A percentile compares a stretch with the other conserved stretches of the same genome.
Evolutionary conservation across 2,113 vertebrate genomes (phyloP).

Genomic region (Paracanthobrama guichenoti): DNA sequence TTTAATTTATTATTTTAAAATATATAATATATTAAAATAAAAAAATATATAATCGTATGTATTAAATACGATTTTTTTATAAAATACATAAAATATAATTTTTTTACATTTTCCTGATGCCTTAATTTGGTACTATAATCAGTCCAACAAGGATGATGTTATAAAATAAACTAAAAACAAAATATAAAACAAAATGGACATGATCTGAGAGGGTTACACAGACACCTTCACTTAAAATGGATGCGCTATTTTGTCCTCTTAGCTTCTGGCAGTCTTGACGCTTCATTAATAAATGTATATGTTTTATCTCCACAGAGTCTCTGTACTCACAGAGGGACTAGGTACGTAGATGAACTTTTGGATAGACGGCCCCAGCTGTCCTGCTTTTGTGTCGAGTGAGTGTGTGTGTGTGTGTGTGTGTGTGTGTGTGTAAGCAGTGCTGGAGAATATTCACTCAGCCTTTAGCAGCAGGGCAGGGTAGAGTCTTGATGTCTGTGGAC

Average conservation of each 20-base stretch:
- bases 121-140: background rate
- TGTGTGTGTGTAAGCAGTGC: slow-evolving; percentile 8
- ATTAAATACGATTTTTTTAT: no score
- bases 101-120: no score
- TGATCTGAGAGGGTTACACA: background rate
- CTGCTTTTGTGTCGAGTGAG: background rate
- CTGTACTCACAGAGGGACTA: slow-evolving; percentile 10
- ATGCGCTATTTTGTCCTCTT: background rate
- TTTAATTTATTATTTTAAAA: no score
- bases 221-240: background rate
- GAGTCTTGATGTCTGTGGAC: slow-evolving; percentile 19
- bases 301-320: background rate
- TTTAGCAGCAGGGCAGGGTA: slow-evolving; percentile 24
- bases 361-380: slow-evolving; percentile 29
- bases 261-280: background rate
- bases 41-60: no score
- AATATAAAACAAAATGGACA: background rate
- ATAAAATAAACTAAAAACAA: no score
- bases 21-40: no score
- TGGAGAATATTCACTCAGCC: slow-evolving; percentile 26
- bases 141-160: background rate
- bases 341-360: slow-evolving; percentile 20
- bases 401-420: background rate
- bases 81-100: no score
- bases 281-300: slow-evolving; percentile 29